Base-by-base conservation (phyloP, 2,113 vertebrate species). In the Sturnus vulgaris region DNA sequence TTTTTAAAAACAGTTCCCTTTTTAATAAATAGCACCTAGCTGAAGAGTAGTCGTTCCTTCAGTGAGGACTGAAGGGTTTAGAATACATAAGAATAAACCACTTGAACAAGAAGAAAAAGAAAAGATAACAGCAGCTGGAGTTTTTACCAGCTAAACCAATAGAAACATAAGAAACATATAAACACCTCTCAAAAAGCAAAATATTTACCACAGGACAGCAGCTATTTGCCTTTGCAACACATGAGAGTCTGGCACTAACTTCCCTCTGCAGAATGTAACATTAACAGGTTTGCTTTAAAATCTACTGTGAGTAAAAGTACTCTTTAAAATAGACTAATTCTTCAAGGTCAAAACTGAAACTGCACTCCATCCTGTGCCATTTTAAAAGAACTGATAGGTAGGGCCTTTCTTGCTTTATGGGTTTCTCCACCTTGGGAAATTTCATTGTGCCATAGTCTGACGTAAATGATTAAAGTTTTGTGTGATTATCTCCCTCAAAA, bases 161-260 rank as follows among this genome's bases (percentile, higher is more conserved):
- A 89, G 14, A 63, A 94, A 84, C 90, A 87, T 88, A 91, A 91
- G 70, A 95, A 84, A 68, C n/a, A 76, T 75, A 75, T 75, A 92
- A 93, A 76, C 40, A 82, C 37, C n/a, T 79, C 49, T 84, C 57
- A 42, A 91, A 86, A 90, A 16, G 1, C 56, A 93, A 93, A 91
- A 89, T 68, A 92, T 84, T 86, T 95, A 49, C 50, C 27, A 52
- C 35, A 86, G 16, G 4, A 82, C 40, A 82, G 37, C 57, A 87
- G 57, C 27, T 87, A 42, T 90, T 89, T 92, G 59, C 21, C 37
- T 82, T 84, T 93, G 65, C 50, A 75, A 63, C 44, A 50, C 76
- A 14, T 61, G 31, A 83, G n/a, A 75, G 15, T 40, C 53, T 40
- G 85, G 22, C 33, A 49, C 22, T 90, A 37, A 31, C 21, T 59